Evolutionary conservation across 1,140 invertebrate genomes (phyloP).

Genomic region (Antheraea mylitta): DNA sequence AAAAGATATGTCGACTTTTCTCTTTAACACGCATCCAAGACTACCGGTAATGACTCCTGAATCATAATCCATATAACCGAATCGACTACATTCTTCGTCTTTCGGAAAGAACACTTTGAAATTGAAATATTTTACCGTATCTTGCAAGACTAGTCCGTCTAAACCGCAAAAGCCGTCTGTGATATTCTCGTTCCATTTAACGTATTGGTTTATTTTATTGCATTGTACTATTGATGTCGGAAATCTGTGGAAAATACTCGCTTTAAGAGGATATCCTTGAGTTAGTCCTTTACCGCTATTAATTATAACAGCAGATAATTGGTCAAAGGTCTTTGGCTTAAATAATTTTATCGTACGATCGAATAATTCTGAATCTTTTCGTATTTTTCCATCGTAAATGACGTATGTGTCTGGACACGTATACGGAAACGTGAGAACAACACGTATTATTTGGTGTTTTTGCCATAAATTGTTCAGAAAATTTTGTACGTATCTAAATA

Average conservation of each 20-base stretch:
- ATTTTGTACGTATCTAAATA: slow-evolving; percentile 13
- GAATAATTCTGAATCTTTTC: slow-evolving; percentile 18
- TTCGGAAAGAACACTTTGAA: slow-evolving; percentile 23
- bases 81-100: slow-evolving; percentile 14
- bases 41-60: slow-evolving; percentile 14
- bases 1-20: slow-evolving; percentile 28
- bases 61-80: slow-evolving; percentile 17
- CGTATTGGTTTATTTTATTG: slow-evolving; percentile 18
- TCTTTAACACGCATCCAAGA: slow-evolving; percentile 18
- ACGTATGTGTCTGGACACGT: slow-evolving; percentile 26
- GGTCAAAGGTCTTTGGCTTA: slow-evolving; percentile 1
- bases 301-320: slow-evolving; percentile 3
- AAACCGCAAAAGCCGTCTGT: slow-evolving; percentile 30
- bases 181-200: slow-evolving; percentile 13
- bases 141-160: slow-evolving; percentile 30
- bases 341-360: slow-evolving; percentile 30
- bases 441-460: slow-evolving; percentile 20
- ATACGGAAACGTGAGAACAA: slow-evolving; percentile 24
- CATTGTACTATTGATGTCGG: slow-evolving; percentile 31
- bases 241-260: slow-evolving; percentile 32
- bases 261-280: slow-evolving; percentile 28
- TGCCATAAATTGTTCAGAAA: slow-evolving; percentile 39
- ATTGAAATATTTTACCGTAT: slow-evolving; percentile 23
- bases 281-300: slow-evolving; percentile 13
- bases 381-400: slow-evolving; percentile 23